Evolutionary conservation across 2,797 vertebrate species (phyloP).

Genomic region (Sebastes hubbsi): DNA sequence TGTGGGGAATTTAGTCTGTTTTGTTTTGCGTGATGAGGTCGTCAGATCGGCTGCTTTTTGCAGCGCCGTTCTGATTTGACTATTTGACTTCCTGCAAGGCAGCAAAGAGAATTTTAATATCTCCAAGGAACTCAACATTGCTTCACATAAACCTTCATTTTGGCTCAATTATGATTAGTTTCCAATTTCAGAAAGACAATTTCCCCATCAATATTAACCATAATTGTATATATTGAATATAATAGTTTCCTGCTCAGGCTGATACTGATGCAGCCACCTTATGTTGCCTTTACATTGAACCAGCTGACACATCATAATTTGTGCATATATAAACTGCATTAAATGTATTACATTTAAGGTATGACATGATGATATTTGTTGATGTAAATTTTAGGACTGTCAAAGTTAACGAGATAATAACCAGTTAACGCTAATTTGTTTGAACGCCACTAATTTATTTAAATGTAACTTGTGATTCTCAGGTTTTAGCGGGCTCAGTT

Average conservation of each 20-base stretch:
- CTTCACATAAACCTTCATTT: slow-evolving; percentile 7
- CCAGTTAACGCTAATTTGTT: too few species aligned
- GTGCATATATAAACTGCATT: not conserved
- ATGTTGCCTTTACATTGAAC: not conserved
- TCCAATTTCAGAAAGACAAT: not conserved
- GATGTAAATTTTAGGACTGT: not conserved
- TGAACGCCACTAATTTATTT: too few species aligned
- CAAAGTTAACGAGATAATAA: not conserved
- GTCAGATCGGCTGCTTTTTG: not conserved
- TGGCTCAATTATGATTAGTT: not conserved
- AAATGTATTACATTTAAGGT: not conserved
- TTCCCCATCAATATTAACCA: not conserved
- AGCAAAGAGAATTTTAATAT: not conserved
- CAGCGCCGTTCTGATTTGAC: not conserved
- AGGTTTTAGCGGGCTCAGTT: too few species aligned
- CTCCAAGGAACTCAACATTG: not conserved
- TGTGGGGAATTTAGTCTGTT: slow-evolving; percentile 19
- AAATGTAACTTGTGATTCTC: too few species aligned
- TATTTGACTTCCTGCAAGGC: not conserved
- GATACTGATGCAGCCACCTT: not conserved
- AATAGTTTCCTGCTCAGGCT: not conserved
- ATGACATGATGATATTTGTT: not conserved
- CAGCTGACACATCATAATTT: not conserved
- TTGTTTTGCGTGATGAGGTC: slow-evolving; percentile 20
- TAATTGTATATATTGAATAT: not conserved